Evolutionary conservation across 1,140 invertebrate species (phyloP).

Genomic region (Chrysoperla carnea): DNA sequence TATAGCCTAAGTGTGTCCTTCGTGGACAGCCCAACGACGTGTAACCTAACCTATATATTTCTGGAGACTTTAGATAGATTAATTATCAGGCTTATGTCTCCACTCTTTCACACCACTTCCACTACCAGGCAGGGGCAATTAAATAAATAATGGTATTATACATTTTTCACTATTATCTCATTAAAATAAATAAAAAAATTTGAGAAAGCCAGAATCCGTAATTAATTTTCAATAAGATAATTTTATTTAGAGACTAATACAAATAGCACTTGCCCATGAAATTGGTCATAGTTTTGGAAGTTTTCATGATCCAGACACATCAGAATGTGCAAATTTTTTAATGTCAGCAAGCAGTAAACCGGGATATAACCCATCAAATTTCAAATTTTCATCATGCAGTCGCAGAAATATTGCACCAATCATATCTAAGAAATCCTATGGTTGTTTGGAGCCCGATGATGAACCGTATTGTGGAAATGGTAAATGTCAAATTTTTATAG

Average conservation of each 20-base stretch:
- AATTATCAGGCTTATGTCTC: no score
- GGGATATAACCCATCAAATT: conserved; percentile 2
- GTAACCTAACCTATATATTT: no score
- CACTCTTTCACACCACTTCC: no score
- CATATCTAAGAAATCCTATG: conserved; percentile 7
- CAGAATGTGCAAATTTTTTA: conserved; percentile 4
- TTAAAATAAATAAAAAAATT: no score
- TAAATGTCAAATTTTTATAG: no score
- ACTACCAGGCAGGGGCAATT: no score
- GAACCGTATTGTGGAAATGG: conserved; percentile 12
- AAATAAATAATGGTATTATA: no score
- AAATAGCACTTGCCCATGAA: conserved; percentile 8
- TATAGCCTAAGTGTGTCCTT: no score
- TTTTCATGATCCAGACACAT: conserved; percentile 5
- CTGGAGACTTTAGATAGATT: no score
- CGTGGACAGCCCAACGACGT: no score
- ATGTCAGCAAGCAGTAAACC: conserved; percentile 4
- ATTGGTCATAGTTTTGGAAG: conserved; percentile 8
- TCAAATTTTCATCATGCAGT: conserved; percentile 9
- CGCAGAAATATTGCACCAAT: conserved; percentile 8
- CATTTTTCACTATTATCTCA: no score
- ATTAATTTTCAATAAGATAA: neutral
- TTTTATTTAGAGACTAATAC: conserved; percentile 3
- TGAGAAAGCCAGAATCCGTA: no score
- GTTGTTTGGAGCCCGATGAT: conserved; percentile 7